phyloP scores from a whole-genome alignment of 2,888 invertebrate genomes.

The Deladenus siricidicola region DNA sequence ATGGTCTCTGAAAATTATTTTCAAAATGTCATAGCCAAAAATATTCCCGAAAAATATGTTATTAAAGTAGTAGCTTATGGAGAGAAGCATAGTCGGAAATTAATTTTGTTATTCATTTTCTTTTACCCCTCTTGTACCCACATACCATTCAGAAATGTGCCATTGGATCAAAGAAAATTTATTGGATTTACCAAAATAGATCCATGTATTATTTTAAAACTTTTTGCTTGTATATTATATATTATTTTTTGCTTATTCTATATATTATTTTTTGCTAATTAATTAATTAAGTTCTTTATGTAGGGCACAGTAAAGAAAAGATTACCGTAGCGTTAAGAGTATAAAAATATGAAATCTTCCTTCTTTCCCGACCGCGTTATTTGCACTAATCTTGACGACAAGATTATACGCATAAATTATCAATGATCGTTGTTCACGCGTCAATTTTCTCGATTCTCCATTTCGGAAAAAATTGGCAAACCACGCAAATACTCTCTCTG shows the following conservation, averaged over 20 bases:
- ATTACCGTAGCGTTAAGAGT: slow-evolving; percentile 84
- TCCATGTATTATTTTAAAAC: too few species aligned
- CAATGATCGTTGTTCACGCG: slow-evolving; percentile 61
- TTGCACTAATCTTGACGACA: slow-evolving; percentile 77
- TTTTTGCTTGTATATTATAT: too few species aligned
- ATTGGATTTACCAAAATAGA: too few species aligned
- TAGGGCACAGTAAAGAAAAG: too few species aligned
- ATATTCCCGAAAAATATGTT: neutral
- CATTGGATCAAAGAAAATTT: too few species aligned
- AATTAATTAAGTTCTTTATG: too few species aligned
- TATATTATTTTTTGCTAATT: too few species aligned
- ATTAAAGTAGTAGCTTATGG: slow-evolving; percentile 3
- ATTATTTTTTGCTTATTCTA: too few species aligned
- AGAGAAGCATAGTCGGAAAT: neutral
- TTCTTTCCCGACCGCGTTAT: slow-evolving; percentile 84
- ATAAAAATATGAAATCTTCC: slow-evolving; percentile 94
- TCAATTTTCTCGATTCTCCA: slow-evolving; percentile 42
- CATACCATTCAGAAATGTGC: too few species aligned
- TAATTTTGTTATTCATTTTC: too few species aligned
- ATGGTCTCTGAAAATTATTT: slow-evolving; percentile 54
- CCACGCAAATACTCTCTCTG: slow-evolving; percentile 44
- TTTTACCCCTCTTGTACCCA: too few species aligned
- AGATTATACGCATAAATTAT: slow-evolving; percentile 81
- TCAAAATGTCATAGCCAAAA: neutral
- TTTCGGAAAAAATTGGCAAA: slow-evolving; percentile 46